Percentiles rank a stretch among this genome's conserved stretches.
Evolutionary conservation across 2,113 vertebrate species (phyloP).

Genomic region (Campylorhamphus procurvoides): DNA sequence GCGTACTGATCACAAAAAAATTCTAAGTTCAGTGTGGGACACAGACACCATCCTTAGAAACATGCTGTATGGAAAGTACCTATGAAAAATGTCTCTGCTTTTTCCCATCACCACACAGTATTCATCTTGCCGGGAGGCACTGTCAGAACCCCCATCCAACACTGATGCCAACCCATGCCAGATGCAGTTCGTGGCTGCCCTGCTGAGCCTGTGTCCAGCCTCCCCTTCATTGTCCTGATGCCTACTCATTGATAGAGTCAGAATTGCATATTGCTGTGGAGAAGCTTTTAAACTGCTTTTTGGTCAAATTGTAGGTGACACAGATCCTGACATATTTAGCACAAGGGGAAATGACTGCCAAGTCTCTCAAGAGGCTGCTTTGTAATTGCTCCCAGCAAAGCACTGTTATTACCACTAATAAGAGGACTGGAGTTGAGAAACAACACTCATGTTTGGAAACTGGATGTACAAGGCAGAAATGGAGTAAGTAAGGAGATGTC

Average conservation of each 20-base stretch:
- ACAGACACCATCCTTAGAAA: not conserved
- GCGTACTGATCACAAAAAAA: not conserved
- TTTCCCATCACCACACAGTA: not conserved
- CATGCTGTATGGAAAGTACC: not conserved
- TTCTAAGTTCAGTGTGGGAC: not conserved
- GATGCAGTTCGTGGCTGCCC: not conserved
- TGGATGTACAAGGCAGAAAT: not conserved
- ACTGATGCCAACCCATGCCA: accelerated
- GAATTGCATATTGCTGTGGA: not conserved
- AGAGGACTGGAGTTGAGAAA: conserved; percentile 4
- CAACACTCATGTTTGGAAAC: not conserved
- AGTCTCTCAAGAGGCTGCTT: not conserved
- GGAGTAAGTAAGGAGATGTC: conserved; percentile 15
- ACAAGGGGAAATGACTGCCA: not conserved
- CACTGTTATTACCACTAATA: conserved; percentile 43
- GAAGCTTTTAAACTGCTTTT: not conserved
- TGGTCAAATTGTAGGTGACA: not conserved
- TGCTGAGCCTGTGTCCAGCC: not conserved
- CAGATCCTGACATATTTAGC: not conserved
- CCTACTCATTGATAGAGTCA: not conserved
- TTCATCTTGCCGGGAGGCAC: not conserved
- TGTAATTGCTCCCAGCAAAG: not conserved
- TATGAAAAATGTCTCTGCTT: not conserved
- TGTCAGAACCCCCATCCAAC: accelerated
- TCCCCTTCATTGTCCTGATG: not conserved